Conservation (phyloP, 2,797 vertebrate genomes). For the Lagorchestes hirsutus region DNA sequence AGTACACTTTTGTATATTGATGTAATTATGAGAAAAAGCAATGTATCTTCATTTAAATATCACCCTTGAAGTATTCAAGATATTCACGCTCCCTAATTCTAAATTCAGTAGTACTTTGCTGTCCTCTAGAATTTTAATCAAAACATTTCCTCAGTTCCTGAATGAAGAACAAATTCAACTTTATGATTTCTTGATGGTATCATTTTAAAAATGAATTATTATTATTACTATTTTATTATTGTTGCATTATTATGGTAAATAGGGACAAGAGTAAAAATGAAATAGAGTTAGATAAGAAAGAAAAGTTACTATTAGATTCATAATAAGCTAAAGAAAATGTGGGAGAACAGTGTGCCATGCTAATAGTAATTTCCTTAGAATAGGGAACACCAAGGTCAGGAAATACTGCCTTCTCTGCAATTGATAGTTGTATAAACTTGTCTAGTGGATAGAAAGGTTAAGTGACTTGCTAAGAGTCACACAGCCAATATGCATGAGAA, state of each 20-base stretch:
- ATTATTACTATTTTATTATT: background rate
- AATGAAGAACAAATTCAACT: background rate
- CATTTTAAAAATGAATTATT: background rate
- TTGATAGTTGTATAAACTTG: background rate
- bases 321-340: background rate
- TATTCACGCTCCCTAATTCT: background rate
- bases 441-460: background rate
- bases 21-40: background rate
- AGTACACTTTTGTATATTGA: background rate
- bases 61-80: background rate
- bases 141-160: background rate
- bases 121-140: background rate
- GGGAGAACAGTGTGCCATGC: background rate
- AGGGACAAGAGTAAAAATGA: background rate
- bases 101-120: background rate
- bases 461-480: background rate
- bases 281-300: background rate
- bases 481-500: background rate
- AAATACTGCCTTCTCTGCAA: background rate
- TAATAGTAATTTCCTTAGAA: background rate
- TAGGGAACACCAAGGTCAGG: background rate
- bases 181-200: background rate
- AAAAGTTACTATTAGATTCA: background rate
- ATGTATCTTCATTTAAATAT: background rate
- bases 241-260: background rate